Percentiles rank a stretch among this genome's conserved stretches.
Conservation (phyloP, 2,113 vertebrate species). For the Dipodomys ordii region DNA sequence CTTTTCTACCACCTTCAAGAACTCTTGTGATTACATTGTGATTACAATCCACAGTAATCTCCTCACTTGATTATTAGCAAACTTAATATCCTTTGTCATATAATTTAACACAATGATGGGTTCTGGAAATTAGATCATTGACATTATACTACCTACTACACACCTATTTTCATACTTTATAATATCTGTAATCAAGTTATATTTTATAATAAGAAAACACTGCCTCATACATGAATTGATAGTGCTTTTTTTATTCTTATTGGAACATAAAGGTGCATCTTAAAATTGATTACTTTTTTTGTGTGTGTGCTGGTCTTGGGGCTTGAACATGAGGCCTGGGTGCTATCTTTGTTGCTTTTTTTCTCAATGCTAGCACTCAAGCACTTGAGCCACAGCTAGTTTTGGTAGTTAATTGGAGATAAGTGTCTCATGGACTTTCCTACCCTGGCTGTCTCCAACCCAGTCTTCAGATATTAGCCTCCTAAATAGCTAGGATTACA, state of each 20-base stretch:
- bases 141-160: neutral
- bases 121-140: neutral
- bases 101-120: neutral
- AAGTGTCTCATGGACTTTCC: too few species aligned
- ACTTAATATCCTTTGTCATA: constrained; percentile 8
- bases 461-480: too few species aligned
- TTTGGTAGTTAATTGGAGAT: too few species aligned
- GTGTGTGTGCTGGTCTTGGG: too few species aligned
- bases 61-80: neutral
- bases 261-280: constrained; percentile 19
- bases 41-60: neutral
- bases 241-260: constrained; percentile 35
- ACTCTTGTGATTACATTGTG: neutral
- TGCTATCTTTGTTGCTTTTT: too few species aligned
- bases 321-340: too few species aligned
- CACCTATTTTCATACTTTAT: neutral
- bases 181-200: neutral
- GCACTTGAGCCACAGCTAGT: too few species aligned
- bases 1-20: neutral
- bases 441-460: too few species aligned
- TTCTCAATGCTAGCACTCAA: too few species aligned
- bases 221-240: constrained; percentile 41
- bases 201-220: constrained; percentile 16
- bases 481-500: too few species aligned
- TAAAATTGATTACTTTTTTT: neutral